These are phyloP conservation scores for Corydoras sp. DNA, from an alignment of 2,113 vertebrate species.

Conservation along the genomic window DNA sequence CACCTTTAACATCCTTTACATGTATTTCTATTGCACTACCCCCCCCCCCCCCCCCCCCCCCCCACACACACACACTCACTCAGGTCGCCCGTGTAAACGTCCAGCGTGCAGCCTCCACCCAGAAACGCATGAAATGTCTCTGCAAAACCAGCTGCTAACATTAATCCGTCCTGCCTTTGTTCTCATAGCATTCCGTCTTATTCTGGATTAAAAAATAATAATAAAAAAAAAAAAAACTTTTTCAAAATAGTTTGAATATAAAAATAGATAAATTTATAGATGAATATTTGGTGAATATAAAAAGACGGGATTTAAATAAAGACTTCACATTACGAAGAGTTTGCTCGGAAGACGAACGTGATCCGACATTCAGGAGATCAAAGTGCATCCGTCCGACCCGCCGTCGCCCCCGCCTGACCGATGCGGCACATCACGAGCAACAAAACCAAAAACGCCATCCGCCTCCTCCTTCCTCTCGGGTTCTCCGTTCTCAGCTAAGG, in stretches of 20 bases:
- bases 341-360: conserved; percentile 41
- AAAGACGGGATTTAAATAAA: conserved; percentile 82
- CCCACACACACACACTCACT: too few relatives aligned
- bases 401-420: too few relatives aligned
- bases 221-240: conserved; percentile 58
- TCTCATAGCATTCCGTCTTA: conserved; percentile 29
- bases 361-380: conserved; percentile 85
- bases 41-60: neutral
- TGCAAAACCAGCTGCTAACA: conserved; percentile 93
- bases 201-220: conserved; percentile 17
- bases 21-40: too few relatives aligned
- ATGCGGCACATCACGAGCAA: too few relatives aligned
- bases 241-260: conserved; percentile 77
- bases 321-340: conserved; percentile 65
- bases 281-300: conserved; percentile 76
- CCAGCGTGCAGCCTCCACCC: conserved; percentile 59
- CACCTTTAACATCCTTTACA: too few relatives aligned
- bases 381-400: conserved; percentile 72
- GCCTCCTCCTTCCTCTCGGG: too few relatives aligned
- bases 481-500: too few relatives aligned
- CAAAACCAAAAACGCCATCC: too few relatives aligned
- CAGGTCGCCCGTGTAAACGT: conserved; percentile 37
- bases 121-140: conserved; percentile 65
- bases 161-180: conserved; percentile 49
- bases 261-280: conserved; percentile 82